phyloP scores from a whole-genome alignment of 2,797 vertebrate species.

The Salarias fasciatus region DNA sequence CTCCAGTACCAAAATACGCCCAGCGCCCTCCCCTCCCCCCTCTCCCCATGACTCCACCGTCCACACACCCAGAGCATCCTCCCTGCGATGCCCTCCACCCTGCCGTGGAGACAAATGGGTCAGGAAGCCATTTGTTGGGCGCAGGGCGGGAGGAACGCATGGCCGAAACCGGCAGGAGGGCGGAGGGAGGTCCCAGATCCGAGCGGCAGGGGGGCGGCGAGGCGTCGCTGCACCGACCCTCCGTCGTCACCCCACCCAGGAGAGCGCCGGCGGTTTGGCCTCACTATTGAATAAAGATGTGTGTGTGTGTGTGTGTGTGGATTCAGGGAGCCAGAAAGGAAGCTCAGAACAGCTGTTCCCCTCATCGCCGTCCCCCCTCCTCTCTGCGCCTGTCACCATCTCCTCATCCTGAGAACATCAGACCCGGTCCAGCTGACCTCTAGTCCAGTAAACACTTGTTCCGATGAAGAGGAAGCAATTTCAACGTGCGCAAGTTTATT shows the following conservation, averaged over 20 bases:
- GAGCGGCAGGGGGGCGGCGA: conserved; percentile 23
- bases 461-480: conserved; percentile 10
- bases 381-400: conserved; percentile 25
- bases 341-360: conserved; percentile 75
- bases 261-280: conserved; percentile 18
- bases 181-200: conserved; percentile 9
- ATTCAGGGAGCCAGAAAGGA: conserved; percentile 57
- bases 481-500: conserved; percentile 13
- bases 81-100: conserved; percentile 21
- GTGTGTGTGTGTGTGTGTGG: conserved; percentile 26
- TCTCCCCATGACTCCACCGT: conserved; percentile 38
- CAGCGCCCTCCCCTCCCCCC: conserved; percentile 24
- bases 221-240: conserved; percentile 39
- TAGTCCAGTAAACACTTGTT: conserved; percentile 30
- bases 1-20: conserved; percentile 63
- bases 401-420: conserved; percentile 33
- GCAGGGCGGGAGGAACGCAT: not conserved
- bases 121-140: conserved; percentile 37
- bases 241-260: conserved; percentile 39
- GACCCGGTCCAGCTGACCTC: conserved; percentile 42
- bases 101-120: conserved; percentile 34
- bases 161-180: conserved; percentile 10
- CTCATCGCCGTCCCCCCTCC: conserved; percentile 59
- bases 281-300: conserved; percentile 41
- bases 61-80: conserved; percentile 48